phyloP scores from a whole-genome alignment of 2,113 vertebrate species.

The Stegostoma tigrinum region DNA sequence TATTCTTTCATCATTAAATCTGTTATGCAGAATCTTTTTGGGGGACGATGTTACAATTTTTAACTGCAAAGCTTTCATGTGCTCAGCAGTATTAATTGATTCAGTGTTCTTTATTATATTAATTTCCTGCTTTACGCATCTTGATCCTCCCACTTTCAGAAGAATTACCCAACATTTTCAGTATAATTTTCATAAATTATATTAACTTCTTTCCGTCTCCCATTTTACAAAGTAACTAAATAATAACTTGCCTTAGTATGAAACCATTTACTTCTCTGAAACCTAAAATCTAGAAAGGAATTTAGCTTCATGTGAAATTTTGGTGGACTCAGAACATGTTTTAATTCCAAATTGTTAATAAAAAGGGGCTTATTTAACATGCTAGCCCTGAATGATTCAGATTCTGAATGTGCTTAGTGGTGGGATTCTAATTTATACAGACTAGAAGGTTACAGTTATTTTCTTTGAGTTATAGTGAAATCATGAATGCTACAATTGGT shows the following conservation, averaged over 20 bases:
- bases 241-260: background rate
- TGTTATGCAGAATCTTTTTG: background rate
- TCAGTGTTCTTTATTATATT: background rate
- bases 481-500: background rate
- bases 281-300: background rate
- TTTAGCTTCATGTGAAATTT: background rate
- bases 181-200: background rate
- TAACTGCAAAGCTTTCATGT: background rate
- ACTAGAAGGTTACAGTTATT: background rate
- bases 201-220: background rate
- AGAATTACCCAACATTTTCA: background rate
- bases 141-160: constrained; percentile 24
- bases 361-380: background rate
- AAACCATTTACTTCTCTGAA: background rate
- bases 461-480: background rate
- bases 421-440: background rate
- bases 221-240: background rate
- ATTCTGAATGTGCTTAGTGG: background rate
- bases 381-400: background rate
- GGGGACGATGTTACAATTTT: background rate
- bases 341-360: background rate
- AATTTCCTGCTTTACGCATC: constrained; percentile 10
- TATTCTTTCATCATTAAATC: background rate
- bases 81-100: constrained; percentile 20
- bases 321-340: background rate